Evolutionary conservation across 2,113 vertebrate genomes (phyloP).

Genomic region (Pungitius pungitius): DNA sequence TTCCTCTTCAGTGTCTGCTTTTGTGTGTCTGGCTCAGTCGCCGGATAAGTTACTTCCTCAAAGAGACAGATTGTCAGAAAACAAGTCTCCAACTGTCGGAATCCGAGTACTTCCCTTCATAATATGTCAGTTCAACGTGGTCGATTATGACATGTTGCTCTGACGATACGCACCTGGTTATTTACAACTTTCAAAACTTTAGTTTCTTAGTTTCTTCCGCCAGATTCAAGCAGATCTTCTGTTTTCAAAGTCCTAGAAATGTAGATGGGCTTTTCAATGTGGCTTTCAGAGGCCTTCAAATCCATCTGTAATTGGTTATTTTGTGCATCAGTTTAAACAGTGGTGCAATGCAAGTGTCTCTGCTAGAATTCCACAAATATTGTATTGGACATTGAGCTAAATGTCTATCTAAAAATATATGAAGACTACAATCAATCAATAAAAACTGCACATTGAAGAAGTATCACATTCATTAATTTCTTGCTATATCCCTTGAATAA

Average conservation of each 20-base stretch:
- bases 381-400: background rate
- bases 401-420: background rate
- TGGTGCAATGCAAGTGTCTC: background rate
- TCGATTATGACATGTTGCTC: background rate
- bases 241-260: background rate
- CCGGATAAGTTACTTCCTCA: conserved; percentile 45
- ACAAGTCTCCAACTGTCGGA: background rate
- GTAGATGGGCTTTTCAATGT: background rate
- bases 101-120: background rate
- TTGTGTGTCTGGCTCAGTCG: conserved; percentile 26
- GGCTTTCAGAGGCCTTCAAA: background rate
- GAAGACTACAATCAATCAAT: background rate
- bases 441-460: background rate
- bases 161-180: background rate
- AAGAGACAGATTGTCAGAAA: conserved; percentile 19
- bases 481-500: background rate
- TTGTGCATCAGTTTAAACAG: background rate
- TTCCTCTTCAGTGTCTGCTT: conserved; percentile 59
- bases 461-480: too few relatives aligned
- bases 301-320: background rate
- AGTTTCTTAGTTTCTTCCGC: background rate
- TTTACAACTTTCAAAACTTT: background rate
- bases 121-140: background rate
- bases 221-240: background rate
- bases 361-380: background rate